Evolutionary conservation across 2,113 vertebrate genomes (phyloP), one percentile per base, ranked within the genome.

Genomic region (Petromus typicus): DNA sequence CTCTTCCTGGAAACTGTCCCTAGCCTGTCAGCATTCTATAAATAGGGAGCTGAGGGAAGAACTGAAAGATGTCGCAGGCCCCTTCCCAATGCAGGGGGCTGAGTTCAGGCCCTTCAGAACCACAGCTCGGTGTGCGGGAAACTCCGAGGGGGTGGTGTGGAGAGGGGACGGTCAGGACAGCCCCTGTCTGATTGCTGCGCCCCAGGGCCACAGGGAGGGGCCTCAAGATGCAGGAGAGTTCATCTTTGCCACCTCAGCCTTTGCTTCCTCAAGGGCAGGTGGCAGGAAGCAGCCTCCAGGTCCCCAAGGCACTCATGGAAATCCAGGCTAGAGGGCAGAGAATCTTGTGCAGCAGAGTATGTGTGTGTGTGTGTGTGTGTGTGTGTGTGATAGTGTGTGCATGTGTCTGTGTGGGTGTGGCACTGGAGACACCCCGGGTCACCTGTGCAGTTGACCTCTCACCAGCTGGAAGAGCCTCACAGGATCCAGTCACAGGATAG

Each of bases 31-130:
- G 16, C 43, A 4, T 0, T 11, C 95, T 95, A 71, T 94, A 92
- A 93, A 92, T 83, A 90, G 95, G 61, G 7, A 94, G 83, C 75
- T 32, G 37, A 75, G 80, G 57, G 80, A 37, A 83, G 84, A 84
- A 12, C 13, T 51, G 14, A 25, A 51, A 90, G 73, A 48, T 14
- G 11, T 83, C 69, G 16, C 1, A 30, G 86, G 86, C 81, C 85
- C 84, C 89, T 81, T 83, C 51, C 69, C 78, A 56, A 23, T 13
- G 48, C n/a, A 25, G n/a, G 43, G 14, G 45, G 30, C 23, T 37
- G 75, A 83, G 69, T 82, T 89, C 76, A 27, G 45, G 71, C 40
- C 71, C 40, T 73, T 43, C 71, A 45, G 71, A 73, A 27, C 63
- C 71, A 27, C 71, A 43, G 40, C 23, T 2, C 40, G 13, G 71